Evolutionary conservation across 2,888 invertebrate species (phyloP).

Genomic region (Unio delphinus): DNA sequence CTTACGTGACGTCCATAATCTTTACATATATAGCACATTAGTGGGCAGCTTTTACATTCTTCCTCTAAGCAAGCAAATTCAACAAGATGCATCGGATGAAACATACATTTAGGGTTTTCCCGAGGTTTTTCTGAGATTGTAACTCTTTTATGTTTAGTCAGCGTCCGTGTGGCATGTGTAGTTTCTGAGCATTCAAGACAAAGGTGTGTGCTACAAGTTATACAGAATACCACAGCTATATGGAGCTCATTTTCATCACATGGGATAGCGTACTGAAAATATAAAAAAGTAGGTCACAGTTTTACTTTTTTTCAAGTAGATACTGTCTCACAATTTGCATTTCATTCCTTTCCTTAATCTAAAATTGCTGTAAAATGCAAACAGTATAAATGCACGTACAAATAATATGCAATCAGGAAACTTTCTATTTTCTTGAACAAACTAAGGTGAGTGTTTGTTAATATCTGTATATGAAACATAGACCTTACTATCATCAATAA

Average conservation of each 20-base stretch:
- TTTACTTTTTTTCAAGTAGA: slow-evolving; percentile 1
- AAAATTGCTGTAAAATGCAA: not conserved
- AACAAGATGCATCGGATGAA: slow-evolving; percentile 75
- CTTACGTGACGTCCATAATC: slow-evolving; percentile 76
- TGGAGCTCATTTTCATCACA: slow-evolving; percentile 77
- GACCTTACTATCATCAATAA: too few species aligned
- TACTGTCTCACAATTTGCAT: slow-evolving; percentile 1
- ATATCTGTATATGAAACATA: too few species aligned
- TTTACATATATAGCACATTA: slow-evolving; percentile 77
- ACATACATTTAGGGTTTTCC: slow-evolving; percentile 75
- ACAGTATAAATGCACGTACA: too few species aligned
- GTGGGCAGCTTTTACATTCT: slow-evolving; percentile 73
- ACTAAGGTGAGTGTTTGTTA: too few species aligned
- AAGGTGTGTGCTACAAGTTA: slow-evolving; percentile 75
- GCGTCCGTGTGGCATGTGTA: slow-evolving; percentile 75
- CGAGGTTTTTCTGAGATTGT: slow-evolving; percentile 76
- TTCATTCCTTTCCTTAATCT: not conserved
- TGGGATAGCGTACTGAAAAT: slow-evolving; percentile 69
- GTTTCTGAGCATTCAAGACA: slow-evolving; percentile 75
- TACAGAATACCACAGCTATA: slow-evolving; percentile 75
- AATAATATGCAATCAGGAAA: too few species aligned
- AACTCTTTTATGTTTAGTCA: slow-evolving; percentile 75
- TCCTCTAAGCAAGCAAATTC: slow-evolving; percentile 77
- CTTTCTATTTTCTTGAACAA: too few species aligned
- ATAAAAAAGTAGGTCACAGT: slow-evolving; percentile 5